Percentiles rank a stretch among this genome's conserved stretches.
Conservation (phyloP, 2,888 invertebrate genomes). For the Adineta ricciae region DNA sequence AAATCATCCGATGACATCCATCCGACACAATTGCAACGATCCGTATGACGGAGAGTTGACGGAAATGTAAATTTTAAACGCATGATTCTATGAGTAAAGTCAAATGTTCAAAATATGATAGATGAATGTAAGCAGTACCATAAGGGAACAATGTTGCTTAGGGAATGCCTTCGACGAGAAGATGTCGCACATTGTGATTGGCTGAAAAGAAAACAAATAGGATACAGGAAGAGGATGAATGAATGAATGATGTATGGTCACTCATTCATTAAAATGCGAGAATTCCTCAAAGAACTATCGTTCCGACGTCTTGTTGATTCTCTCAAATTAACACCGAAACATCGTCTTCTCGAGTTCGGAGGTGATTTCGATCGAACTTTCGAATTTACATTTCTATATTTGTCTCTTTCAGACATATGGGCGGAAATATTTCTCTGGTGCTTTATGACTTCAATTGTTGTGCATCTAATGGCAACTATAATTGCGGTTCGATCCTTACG, state of each 20-base stretch:
- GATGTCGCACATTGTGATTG: neutral
- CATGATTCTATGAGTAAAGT: neutral
- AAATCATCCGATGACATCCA: constrained; percentile 90
- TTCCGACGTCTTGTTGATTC: too few relatives aligned
- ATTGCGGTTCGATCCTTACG: neutral
- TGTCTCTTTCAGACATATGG: neutral
- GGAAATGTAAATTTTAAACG: neutral
- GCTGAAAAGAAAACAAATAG: neutral
- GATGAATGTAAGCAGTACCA: neutral
- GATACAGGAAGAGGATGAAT: neutral
- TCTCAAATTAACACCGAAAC: neutral
- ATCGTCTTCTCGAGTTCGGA: neutral
- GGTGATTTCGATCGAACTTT: neutral
- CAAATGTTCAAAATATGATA: neutral
- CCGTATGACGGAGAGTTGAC: neutral
- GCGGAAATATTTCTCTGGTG: neutral
- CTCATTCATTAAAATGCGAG: neutral
- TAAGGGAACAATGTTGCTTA: neutral
- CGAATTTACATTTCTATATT: neutral
- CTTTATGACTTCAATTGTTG: neutral
- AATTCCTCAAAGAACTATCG: too few relatives aligned
- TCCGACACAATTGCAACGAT: constrained; percentile 59
- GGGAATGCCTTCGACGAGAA: too few relatives aligned
- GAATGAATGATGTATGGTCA: too few relatives aligned
- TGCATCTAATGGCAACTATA: neutral